A percentile compares a stretch with the other conserved stretches of the same genome.
phyloP scores from a whole-genome alignment of 1,140 invertebrate genomes.

The Drosophila littoralis region DNA sequence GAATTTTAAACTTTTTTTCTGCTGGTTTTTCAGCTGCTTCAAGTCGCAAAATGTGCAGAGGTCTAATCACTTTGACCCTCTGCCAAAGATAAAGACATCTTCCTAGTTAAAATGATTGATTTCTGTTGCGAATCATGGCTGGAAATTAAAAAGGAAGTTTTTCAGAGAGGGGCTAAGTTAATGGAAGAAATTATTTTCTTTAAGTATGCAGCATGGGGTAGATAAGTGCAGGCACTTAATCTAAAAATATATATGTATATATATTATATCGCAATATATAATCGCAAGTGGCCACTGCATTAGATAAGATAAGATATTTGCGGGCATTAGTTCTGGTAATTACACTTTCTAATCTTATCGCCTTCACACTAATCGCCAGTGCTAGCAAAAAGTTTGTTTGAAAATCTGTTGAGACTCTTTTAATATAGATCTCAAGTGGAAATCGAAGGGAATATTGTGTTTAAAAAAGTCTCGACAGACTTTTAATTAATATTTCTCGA shows the following conservation, averaged over 20 bases:
- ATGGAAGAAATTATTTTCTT: too few species aligned
- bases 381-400: background rate
- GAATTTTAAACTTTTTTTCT: slow-evolving; percentile 3
- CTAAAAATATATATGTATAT: background rate
- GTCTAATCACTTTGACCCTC: slow-evolving; percentile 62
- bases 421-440: too few species aligned
- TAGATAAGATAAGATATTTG: slow-evolving; percentile 23
- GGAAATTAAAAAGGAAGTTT: background rate
- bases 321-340: background rate
- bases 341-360: background rate
- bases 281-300: slow-evolving; percentile 2
- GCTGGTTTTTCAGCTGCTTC: background rate
- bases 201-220: background rate
- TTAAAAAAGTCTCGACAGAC: background rate
- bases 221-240: slow-evolving; percentile 1
- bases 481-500: slow-evolving; percentile 1
- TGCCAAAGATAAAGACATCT: slow-evolving; percentile 22
- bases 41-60: slow-evolving; percentile 17
- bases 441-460: background rate
- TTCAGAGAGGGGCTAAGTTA: too few species aligned
- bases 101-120: slow-evolving; percentile 43
- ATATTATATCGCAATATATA: background rate
- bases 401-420: background rate
- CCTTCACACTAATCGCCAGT: background rate
- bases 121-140: background rate